Conservation (phyloP, 2,888 invertebrate species). For the Anthophora plumipes region DNA sequence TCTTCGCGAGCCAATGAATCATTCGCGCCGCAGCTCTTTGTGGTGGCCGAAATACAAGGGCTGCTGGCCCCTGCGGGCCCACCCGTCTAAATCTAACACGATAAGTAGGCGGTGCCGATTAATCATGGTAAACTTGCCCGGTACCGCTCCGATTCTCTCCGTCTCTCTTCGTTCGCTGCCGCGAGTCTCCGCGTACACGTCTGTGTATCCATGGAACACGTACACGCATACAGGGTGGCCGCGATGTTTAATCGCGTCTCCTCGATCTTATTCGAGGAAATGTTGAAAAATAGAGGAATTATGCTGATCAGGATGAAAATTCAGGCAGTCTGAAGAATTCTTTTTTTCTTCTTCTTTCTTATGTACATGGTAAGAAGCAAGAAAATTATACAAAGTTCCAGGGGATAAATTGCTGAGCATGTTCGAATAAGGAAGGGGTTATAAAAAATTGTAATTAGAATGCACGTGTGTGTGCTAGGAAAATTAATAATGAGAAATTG, state of each 20-base stretch:
- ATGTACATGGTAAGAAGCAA: too few species aligned
- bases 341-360: too few species aligned
- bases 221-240: conserved; percentile 59
- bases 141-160: conserved; percentile 63
- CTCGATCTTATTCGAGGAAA: not conserved
- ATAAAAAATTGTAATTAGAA: too few species aligned
- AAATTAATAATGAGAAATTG: too few species aligned
- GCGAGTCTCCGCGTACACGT: conserved; percentile 27
- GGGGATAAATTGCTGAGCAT: too few species aligned
- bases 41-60: conserved; percentile 73
- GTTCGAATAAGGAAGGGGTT: too few species aligned
- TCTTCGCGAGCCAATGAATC: conserved; percentile 70
- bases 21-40: conserved; percentile 65
- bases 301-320: too few species aligned
- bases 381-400: too few species aligned
- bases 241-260: conserved; percentile 16
- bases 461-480: too few species aligned
- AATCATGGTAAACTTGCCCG: conserved; percentile 79
- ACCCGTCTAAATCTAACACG: conserved; percentile 77
- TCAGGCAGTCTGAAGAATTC: too few species aligned
- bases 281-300: not conserved
- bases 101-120: conserved; percentile 82
- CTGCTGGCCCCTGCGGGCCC: conserved; percentile 68
- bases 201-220: conserved; percentile 38
- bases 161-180: conserved; percentile 39